These are phyloP conservation scores for Pecten maximus DNA, from an alignment of 2,888 invertebrate species.

Conservation along the genomic window DNA sequence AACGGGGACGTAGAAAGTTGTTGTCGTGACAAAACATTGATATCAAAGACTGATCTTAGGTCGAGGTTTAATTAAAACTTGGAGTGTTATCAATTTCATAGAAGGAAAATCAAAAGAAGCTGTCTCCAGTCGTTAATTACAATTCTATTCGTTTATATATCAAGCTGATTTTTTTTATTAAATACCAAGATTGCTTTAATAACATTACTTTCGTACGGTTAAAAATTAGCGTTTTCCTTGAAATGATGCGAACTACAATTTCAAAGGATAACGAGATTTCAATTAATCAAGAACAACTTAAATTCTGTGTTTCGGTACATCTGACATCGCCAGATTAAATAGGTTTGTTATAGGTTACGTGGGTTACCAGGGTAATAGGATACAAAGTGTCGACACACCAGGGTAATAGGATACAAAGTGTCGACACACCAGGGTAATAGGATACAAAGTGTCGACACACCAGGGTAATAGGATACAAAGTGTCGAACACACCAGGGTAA, in stretches of 20 bases:
- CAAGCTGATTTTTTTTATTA: neutral
- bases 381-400: no score
- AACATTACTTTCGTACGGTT: neutral
- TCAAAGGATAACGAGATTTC: neutral
- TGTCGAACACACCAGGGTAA: no score
- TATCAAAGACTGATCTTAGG: constrained; percentile 14
- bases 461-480: no score
- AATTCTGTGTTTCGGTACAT: no score
- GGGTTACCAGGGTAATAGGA: no score
- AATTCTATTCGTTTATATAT: neutral
- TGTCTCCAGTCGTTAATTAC: constrained; percentile 12
- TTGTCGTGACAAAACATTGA: neutral
- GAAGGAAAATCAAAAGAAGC: neutral
- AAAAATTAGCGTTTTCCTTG: neutral
- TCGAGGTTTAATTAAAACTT: constrained; percentile 10
- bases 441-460: no score
- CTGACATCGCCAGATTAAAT: no score
- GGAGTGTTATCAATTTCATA: constrained; percentile 29
- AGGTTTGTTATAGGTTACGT: no score
- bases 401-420: no score
- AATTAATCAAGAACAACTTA: neutral
- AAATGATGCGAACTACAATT: neutral
- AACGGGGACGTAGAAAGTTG: neutral
- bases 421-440: no score
- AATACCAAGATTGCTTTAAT: neutral